Evolutionary conservation across 1,140 invertebrate species (phyloP).

Genomic region (Gonioctena quinquepunctata): DNA sequence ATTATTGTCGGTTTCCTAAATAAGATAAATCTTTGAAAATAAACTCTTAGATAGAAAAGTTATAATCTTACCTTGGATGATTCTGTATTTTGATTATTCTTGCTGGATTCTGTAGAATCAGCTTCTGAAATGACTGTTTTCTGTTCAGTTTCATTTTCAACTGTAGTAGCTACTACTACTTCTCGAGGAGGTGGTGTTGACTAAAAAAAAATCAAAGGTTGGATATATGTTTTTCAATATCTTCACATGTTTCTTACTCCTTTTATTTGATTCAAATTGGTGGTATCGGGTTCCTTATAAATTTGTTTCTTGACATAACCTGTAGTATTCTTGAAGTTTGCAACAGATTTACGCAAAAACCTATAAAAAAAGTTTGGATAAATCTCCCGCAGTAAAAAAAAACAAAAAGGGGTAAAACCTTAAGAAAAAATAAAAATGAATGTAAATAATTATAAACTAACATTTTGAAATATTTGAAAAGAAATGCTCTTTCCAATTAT

Average conservation of each 20-base stretch:
- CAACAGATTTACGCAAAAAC: slow-evolving; percentile 85
- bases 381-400: too few relatives aligned
- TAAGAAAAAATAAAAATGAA: too few relatives aligned
- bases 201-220: background rate
- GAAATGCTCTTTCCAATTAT: too few relatives aligned
- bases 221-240: background rate
- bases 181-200: slow-evolving; percentile 8
- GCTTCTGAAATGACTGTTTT: slow-evolving; percentile 54
- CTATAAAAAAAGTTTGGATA: slow-evolving; percentile 57
- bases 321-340: slow-evolving; percentile 87
- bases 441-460: too few relatives aligned
- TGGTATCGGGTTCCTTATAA: slow-evolving; percentile 33
- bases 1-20: background rate
- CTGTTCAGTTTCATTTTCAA: slow-evolving; percentile 49
- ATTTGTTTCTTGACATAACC: slow-evolving; percentile 68
- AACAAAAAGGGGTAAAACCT: too few relatives aligned
- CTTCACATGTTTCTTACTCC: background rate
- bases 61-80: slow-evolving; percentile 19
- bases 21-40: too few relatives aligned
- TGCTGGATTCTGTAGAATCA: slow-evolving; percentile 51
- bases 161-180: background rate
- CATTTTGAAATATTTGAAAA: too few relatives aligned
- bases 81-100: slow-evolving; percentile 28
- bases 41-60: too few relatives aligned
- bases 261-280: background rate